Evolutionary conservation across 1,140 invertebrate genomes (phyloP), one percentile per base, ranked within the genome.

Genomic region (Procambarus virginalis): DNA sequence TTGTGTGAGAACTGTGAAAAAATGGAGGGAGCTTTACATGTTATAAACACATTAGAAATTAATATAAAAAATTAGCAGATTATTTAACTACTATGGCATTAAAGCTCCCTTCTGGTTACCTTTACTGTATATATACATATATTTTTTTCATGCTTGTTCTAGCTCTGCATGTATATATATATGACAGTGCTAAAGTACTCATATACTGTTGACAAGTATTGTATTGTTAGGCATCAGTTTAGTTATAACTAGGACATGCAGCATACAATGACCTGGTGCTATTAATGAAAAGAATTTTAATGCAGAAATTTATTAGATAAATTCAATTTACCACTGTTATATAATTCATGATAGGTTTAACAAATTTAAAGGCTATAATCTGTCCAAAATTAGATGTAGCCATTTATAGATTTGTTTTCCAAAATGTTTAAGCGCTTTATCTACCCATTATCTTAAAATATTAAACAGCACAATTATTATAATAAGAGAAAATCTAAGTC

Each of bases 201-300:
- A 49, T 55, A 58, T 55, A 80, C 78, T 55, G 78, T 80, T 80
- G 55, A 80, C 12, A 80, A 80, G 49, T 80, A 80, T 80, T 80
- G 58, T 55, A 80, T 9, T 80, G 78, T 49, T 80, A 55, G 49
- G 55, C 22, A 80, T 49, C 49, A 55, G 22, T 58, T 80, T 73
- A 77, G 60, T 45, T 75, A 85, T 9, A n/a, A 46, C 51, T 76
- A 87, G 46, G 49, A 80, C 48, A 87, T 20, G 81, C 48, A 73
- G 79, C 79, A 81, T 81, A 77, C 78, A 80, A 49, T 78, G 51
- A 80, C 86, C 86, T 87, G 77, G 86, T 81, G 86, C 86, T 87
- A 81, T 87, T 51, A 68, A 81, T 81, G 73, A 20, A 55, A 17
- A 58, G n/a, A 80, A 58, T 17, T 64, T 17, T 64, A 64, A 17